A percentile compares a stretch with the other conserved stretches of the same genome.
These are phyloP conservation scores for Climacteris rufus DNA, from an alignment of 2,113 vertebrate species.

Conservation along the genomic window DNA sequence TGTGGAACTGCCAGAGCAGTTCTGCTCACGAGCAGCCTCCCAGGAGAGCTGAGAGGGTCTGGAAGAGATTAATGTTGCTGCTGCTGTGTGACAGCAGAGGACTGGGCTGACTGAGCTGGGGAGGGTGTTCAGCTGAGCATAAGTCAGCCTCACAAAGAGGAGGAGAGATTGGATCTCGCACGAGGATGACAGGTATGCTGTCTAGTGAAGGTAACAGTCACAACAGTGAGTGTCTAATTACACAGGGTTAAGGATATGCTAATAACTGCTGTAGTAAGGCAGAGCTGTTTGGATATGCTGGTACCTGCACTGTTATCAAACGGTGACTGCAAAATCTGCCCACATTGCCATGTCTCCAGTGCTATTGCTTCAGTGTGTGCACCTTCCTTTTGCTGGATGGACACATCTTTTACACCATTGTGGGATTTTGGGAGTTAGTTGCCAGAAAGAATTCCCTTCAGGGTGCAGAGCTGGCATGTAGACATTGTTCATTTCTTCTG, in stretches of 20 bases:
- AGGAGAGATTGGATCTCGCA: neutral
- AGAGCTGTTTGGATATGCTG: neutral
- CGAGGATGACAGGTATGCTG: accelerated
- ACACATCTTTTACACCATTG: accelerated
- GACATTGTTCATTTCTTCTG: neutral
- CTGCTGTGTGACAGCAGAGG: neutral
- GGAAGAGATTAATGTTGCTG: neutral
- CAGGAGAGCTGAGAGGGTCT: neutral
- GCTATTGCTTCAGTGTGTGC: neutral
- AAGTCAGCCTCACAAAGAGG: neutral
- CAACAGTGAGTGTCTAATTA: neutral
- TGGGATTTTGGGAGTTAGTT: neutral
- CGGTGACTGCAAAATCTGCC: neutral
- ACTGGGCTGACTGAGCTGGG: neutral
- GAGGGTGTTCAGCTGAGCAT: neutral
- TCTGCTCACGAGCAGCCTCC: neutral
- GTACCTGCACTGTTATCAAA: neutral
- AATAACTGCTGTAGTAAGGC: neutral
- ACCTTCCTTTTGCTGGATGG: neutral
- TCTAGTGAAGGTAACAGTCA: neutral
- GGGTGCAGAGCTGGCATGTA: neutral
- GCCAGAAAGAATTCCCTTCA: neutral
- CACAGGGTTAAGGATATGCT: neutral
- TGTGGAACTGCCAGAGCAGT: neutral
- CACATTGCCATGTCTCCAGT: accelerated